Percentiles rank a stretch among this genome's conserved stretches.
phyloP scores from a whole-genome alignment of 53 echinoderm and acorn worm species.

The Echinarachnius parma region DNA sequence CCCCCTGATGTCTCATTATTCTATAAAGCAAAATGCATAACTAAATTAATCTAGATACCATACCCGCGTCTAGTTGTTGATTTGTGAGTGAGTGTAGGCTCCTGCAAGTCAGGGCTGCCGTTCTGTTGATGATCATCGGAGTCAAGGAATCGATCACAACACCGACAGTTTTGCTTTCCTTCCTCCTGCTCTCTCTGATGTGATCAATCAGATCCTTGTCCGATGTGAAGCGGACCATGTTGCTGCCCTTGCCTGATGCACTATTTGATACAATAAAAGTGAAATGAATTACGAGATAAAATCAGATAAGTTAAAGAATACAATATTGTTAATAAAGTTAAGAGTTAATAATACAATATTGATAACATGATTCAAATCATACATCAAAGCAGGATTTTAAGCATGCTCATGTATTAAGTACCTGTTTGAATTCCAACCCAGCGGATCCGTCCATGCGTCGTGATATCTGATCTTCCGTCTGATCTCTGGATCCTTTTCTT shows the following conservation, averaged over 20 bases:
- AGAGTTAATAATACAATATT: no score
- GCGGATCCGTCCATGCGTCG: constrained; percentile 85
- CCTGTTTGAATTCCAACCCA: constrained; percentile 67
- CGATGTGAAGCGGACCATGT: constrained; percentile 9
- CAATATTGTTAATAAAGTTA: no score
- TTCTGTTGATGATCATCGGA: constrained; percentile 59
- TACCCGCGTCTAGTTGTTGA: no score
- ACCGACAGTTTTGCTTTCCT: constrained; percentile 23
- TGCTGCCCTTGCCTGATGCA: no score
- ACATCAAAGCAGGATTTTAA: no score
- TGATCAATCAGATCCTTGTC: constrained; percentile 10
- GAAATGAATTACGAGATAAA: no score
- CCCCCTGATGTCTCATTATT: no score
- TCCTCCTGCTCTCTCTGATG: background rate
- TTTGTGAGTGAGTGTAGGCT: constrained; percentile 57
- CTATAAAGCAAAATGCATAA: no score
- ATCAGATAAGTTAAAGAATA: no score
- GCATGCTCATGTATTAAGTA: constrained; percentile 2
- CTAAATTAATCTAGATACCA: no score
- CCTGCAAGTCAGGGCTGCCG: constrained; percentile 46
- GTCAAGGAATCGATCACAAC: constrained; percentile 73
- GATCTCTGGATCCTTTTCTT: constrained; percentile 57
- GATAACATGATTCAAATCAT: no score
- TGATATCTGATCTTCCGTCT: constrained; percentile 61
- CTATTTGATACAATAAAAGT: background rate